Percentiles rank a stretch among this genome's conserved stretches.
These are phyloP conservation scores for Bombus waltoni DNA, from an alignment of 1,140 invertebrate genomes.

Conservation along the genomic window DNA sequence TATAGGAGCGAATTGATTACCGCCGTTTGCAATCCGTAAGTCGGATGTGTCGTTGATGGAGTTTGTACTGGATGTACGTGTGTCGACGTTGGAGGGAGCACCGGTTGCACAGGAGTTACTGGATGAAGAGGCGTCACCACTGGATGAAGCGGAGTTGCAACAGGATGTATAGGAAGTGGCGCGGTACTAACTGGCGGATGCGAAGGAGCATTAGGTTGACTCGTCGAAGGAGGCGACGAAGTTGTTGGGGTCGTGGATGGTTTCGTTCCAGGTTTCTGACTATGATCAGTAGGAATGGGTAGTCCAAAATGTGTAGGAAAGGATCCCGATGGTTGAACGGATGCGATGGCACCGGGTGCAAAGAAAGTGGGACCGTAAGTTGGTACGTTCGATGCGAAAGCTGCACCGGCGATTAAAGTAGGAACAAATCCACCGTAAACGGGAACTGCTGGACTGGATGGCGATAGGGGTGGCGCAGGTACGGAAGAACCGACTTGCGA, in stretches of 20 bases:
- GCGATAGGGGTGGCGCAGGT: constrained; percentile 28
- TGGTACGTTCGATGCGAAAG: constrained; percentile 63
- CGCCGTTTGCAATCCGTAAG: constrained; percentile 70
- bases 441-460: constrained; percentile 40
- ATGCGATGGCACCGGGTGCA: constrained; percentile 39
- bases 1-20: constrained; percentile 72
- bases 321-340: constrained; percentile 61
- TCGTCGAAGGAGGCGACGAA: constrained; percentile 19
- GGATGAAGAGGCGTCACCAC: constrained; percentile 64
- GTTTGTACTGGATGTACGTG: constrained; percentile 51
- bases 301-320: constrained; percentile 75
- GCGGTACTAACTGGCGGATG: constrained; percentile 44
- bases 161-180: constrained; percentile 62
- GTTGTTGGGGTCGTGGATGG: neutral
- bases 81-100: constrained; percentile 20
- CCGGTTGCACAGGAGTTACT: constrained; percentile 56
- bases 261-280: constrained; percentile 30
- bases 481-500: constrained; percentile 38
- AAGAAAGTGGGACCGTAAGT: constrained; percentile 62
- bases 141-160: constrained; percentile 60
- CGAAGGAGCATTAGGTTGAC: constrained; percentile 33
- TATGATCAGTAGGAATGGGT: constrained; percentile 70
- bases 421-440: constrained; percentile 73
- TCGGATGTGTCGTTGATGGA: constrained; percentile 64
- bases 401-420: constrained; percentile 58